Percentiles rank a stretch among this genome's conserved stretches.
Evolutionary conservation across 2,888 invertebrate genomes (phyloP).

Genomic region (Prenolepis imparis): DNA sequence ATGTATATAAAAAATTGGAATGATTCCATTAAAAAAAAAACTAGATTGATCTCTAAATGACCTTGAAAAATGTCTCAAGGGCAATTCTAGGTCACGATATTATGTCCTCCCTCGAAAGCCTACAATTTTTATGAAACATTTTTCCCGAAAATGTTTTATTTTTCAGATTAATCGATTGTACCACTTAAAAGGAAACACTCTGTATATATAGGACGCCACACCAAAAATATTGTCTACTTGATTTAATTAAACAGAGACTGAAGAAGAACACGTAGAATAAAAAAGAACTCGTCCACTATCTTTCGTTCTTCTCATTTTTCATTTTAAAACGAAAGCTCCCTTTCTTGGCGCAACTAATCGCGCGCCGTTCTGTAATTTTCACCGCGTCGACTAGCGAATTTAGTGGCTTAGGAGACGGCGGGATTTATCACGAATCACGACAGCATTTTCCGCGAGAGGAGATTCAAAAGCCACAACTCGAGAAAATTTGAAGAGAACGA

Average conservation of each 20-base stretch:
- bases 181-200: too few relatives aligned
- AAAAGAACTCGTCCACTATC: not conserved
- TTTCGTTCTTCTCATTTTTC: not conserved
- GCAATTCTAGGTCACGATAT: too few relatives aligned
- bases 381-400: constrained; percentile 34
- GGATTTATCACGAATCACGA: constrained; percentile 44
- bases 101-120: too few relatives aligned
- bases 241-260: not conserved
- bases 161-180: too few relatives aligned
- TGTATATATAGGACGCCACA: not conserved
- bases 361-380: constrained; percentile 33
- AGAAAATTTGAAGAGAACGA: constrained; percentile 25
- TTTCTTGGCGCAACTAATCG: constrained; percentile 11
- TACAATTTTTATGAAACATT: too few relatives aligned
- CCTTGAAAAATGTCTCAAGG: too few relatives aligned
- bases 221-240: not conserved
- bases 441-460: constrained; percentile 40
- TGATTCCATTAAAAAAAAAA: too few relatives aligned
- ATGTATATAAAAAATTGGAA: too few relatives aligned
- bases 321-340: not conserved
- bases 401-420: constrained; percentile 23
- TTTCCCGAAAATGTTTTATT: too few relatives aligned
- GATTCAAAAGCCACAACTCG: constrained; percentile 48
- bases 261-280: not conserved
- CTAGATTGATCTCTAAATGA: too few relatives aligned